These are phyloP conservation scores for Halcyon smyrnensis DNA, from an alignment of 2,797 vertebrate species.

Conservation along the genomic window DNA sequence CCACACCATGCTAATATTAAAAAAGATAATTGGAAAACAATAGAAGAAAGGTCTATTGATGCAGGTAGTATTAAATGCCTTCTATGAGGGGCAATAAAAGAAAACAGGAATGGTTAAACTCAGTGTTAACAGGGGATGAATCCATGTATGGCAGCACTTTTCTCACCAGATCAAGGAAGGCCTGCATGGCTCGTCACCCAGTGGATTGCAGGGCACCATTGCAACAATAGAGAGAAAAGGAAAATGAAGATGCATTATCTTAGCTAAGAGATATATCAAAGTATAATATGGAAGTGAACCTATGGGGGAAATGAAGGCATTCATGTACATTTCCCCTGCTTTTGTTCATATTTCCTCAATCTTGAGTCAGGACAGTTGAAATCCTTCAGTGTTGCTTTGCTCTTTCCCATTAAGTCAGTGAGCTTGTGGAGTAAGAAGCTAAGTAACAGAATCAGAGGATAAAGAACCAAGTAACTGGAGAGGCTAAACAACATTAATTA, in stretches of 20 bases:
- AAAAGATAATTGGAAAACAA: not conserved
- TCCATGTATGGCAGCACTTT: not conserved
- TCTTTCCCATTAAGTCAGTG: not conserved
- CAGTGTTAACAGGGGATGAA: not conserved
- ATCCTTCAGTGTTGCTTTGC: not conserved
- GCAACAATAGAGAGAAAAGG: not conserved
- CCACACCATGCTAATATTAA: not conserved
- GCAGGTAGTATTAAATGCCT: not conserved
- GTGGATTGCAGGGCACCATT: not conserved
- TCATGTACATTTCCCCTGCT: not conserved
- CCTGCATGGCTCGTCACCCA: not conserved
- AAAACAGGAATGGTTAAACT: not conserved
- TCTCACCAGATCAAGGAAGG: not conserved
- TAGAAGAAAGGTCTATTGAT: not conserved
- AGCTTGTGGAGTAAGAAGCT: not conserved
- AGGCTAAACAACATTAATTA: not conserved
- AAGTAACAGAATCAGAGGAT: not conserved
- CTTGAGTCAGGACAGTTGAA: not conserved
- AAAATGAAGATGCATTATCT: not conserved
- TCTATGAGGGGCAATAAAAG: not conserved
- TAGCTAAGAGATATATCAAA: not conserved
- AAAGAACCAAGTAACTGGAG: not conserved
- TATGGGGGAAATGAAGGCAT: not conserved
- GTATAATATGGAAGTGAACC: not conserved
- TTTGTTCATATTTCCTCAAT: not conserved